Conservation (phyloP, 2,113 vertebrate species). For the Psammodynastes pulverulentus region DNA sequence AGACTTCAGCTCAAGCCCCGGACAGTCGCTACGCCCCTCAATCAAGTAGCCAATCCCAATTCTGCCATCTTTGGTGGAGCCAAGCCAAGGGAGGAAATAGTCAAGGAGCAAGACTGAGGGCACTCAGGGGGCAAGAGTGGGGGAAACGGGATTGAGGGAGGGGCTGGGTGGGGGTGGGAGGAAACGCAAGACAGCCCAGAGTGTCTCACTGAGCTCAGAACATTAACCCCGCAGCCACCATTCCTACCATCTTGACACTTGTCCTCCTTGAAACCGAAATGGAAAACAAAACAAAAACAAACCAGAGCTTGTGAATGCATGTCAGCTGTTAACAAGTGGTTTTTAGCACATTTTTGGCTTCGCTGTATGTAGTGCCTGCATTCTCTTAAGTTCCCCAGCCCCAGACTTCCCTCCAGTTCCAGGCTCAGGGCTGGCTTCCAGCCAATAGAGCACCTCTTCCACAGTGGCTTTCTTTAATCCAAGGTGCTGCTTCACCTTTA, state of each 20-base stretch:
- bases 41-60: slow-evolving; percentile 99
- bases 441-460: slow-evolving; percentile 41
- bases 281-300: slow-evolving; percentile 14
- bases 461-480: slow-evolving; percentile 42
- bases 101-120: slow-evolving; percentile 83
- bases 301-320: slow-evolving; percentile 89
- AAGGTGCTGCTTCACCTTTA: slow-evolving; percentile 61
- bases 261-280: slow-evolving; percentile 74
- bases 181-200: slow-evolving; percentile 62
- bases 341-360: slow-evolving; percentile 85
- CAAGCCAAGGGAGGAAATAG: slow-evolving; percentile 94
- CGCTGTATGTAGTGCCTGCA: slow-evolving; percentile 85
- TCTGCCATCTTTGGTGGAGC: slow-evolving; percentile 98
- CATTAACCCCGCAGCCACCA: slow-evolving; percentile 71
- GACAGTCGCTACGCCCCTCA: slow-evolving; percentile 91
- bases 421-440: slow-evolving; percentile 46
- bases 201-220: slow-evolving; percentile 67
- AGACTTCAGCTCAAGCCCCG: slow-evolving; percentile 96
- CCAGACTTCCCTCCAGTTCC: slow-evolving; percentile 40
- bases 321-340: slow-evolving; percentile 86
- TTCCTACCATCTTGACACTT: slow-evolving; percentile 76
- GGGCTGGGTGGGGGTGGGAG: slow-evolving; percentile 43
- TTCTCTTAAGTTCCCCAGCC: slow-evolving; percentile 68
- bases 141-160: slow-evolving; percentile 57
- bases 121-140: slow-evolving; percentile 12